Conservation (phyloP, 2,888 invertebrate genomes). For the Polydrusus pterygomalis region DNA sequence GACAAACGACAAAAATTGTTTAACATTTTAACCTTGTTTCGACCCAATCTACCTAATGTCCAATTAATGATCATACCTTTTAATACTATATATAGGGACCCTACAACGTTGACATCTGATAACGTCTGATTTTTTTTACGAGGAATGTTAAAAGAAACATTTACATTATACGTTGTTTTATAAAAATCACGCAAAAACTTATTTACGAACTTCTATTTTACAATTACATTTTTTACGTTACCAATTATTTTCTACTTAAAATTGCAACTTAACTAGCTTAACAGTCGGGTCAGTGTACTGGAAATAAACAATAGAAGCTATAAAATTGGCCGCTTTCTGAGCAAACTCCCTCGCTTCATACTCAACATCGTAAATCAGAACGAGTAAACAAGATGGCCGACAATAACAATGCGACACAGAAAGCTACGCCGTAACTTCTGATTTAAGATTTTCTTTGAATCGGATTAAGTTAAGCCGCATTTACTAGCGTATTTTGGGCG, state of each 20-base stretch:
- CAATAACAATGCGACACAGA: slow-evolving; percentile 65
- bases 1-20: too few species aligned
- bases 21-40: too few species aligned
- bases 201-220: too few species aligned
- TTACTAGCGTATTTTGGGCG: slow-evolving; percentile 63
- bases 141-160: too few species aligned
- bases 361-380: slow-evolving; percentile 64
- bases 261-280: slow-evolving; percentile 14
- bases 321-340: slow-evolving; percentile 4
- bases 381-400: slow-evolving; percentile 68
- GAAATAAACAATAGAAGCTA: neutral
- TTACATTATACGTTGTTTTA: too few species aligned
- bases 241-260: neutral
- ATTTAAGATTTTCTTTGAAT: slow-evolving; percentile 69
- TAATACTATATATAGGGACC: too few species aligned
- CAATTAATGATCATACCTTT: too few species aligned
- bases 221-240: too few species aligned
- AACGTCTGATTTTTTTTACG: too few species aligned
- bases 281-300: neutral
- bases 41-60: too few species aligned
- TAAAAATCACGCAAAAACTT: too few species aligned
- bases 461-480: slow-evolving; percentile 68
- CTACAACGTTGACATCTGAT: too few species aligned
- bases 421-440: slow-evolving; percentile 68
- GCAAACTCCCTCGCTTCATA: slow-evolving; percentile 12